Evolutionary conservation across 2,113 vertebrate genomes (phyloP).

Genomic region (Nycticryphes semicollaris): DNA sequence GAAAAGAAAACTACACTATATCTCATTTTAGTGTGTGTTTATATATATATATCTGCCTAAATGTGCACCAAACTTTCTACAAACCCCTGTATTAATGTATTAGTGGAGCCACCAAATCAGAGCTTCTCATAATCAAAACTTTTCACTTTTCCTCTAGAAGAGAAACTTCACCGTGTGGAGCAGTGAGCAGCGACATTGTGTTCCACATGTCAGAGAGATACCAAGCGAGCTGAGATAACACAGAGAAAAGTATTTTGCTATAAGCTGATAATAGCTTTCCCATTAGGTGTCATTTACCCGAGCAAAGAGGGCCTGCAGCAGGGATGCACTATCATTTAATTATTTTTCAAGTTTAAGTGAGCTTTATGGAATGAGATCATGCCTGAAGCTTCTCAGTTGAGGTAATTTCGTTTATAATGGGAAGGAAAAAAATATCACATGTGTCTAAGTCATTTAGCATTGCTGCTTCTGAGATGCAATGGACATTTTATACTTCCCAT

Average conservation of each 20-base stretch:
- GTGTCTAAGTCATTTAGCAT: conserved; percentile 3
- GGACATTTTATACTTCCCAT: background rate
- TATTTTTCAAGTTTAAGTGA: conserved; percentile 44
- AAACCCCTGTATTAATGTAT: background rate
- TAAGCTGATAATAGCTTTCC: conserved; percentile 21
- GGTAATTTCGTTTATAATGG: conserved; percentile 8
- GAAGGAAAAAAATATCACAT: background rate
- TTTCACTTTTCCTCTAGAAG: background rate
- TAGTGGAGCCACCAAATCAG: background rate
- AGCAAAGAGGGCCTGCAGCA: background rate
- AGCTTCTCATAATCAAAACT: background rate
- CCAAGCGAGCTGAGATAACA: background rate
- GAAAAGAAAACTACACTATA: background rate
- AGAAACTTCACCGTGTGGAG: background rate
- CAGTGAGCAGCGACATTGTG: background rate
- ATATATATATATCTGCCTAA: background rate
- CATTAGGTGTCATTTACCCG: background rate
- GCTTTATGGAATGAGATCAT: conserved; percentile 37
- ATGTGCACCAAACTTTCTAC: background rate
- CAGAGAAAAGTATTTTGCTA: background rate
- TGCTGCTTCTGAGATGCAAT: background rate
- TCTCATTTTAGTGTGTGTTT: background rate
- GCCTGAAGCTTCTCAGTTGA: background rate
- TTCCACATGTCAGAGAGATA: background rate
- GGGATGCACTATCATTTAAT: conserved; percentile 40